These are phyloP conservation scores for Cynoglossus semilaevis DNA, from an alignment of 2,113 vertebrate species.

Conservation along the genomic window DNA sequence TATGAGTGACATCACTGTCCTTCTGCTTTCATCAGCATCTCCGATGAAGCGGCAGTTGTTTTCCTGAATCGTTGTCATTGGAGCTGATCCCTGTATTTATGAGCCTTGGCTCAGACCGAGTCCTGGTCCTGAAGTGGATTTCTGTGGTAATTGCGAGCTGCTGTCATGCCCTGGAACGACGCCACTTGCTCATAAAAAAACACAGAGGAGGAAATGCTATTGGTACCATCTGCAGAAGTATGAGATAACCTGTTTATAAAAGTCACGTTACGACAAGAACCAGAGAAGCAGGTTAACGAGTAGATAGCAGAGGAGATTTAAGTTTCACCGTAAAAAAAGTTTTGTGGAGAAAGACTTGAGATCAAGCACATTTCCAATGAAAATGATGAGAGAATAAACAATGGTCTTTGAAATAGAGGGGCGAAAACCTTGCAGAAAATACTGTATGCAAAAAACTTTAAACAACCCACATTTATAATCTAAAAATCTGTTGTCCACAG, in stretches of 20 bases:
- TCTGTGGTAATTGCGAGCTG: slow-evolving; percentile 45
- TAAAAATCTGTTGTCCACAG: too few relatives aligned
- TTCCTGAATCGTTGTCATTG: slow-evolving; percentile 19
- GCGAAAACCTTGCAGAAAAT: too few relatives aligned
- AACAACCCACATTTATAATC: too few relatives aligned
- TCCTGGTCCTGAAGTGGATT: slow-evolving; percentile 17
- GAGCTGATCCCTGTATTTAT: slow-evolving; percentile 36
- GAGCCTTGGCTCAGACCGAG: slow-evolving; percentile 30
- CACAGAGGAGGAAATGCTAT: slow-evolving; percentile 21
- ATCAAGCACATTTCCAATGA: neutral
- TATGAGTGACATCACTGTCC: slow-evolving; percentile 1
- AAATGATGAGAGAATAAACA: too few relatives aligned
- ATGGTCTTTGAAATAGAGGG: too few relatives aligned
- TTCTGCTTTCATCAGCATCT: slow-evolving; percentile 8
- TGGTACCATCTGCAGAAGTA: slow-evolving; percentile 47
- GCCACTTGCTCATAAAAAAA: slow-evolving; percentile 50
- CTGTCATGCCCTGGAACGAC: slow-evolving; percentile 40
- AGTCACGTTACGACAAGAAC: slow-evolving; percentile 15
- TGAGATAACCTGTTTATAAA: slow-evolving; percentile 24
- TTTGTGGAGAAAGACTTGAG: neutral
- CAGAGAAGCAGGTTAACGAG: neutral
- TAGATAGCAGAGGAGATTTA: neutral
- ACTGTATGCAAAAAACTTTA: too few relatives aligned
- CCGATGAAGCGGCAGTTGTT: neutral
- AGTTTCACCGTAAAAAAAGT: slow-evolving; percentile 8